Conservation (phyloP, 2,113 vertebrate species). For the Suricata suricatta region DNA sequence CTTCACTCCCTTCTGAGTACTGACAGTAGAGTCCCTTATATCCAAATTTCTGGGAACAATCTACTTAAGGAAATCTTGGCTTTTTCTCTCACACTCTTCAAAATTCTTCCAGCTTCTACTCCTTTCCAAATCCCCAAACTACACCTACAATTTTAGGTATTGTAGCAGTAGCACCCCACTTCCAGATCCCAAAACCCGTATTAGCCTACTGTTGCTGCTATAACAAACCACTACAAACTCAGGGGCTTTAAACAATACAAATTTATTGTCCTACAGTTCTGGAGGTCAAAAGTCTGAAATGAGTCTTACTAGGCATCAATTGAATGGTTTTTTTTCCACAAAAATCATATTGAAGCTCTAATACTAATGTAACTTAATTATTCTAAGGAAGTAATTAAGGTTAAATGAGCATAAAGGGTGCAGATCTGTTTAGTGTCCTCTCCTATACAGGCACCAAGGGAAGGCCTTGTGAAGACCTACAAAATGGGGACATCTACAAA, state of each 20-base stretch:
- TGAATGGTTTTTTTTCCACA: background rate
- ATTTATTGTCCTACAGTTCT: background rate
- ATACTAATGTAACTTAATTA: background rate
- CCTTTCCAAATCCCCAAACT: background rate
- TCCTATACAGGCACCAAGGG: background rate
- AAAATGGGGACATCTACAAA: background rate
- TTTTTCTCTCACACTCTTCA: background rate
- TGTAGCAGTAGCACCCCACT: background rate
- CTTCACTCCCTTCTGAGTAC: background rate
- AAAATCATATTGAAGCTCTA: background rate
- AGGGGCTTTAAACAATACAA: background rate
- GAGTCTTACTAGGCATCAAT: background rate
- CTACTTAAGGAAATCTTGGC: background rate
- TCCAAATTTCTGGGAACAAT: background rate
- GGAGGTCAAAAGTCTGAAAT: background rate
- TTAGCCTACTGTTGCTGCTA: background rate
- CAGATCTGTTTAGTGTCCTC: background rate
- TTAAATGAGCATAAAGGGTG: background rate
- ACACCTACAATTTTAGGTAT: background rate
- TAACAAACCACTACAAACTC: background rate
- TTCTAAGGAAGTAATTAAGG: background rate
- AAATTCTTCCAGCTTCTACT: background rate
- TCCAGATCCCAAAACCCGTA: background rate
- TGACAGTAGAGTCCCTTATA: background rate
- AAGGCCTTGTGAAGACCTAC: background rate